Percentiles rank a stretch among this genome's conserved stretches.
phyloP scores from a whole-genome alignment of 37 sponge, comb jelly and placozoan species.

The Theonella swinhoei region DNA sequence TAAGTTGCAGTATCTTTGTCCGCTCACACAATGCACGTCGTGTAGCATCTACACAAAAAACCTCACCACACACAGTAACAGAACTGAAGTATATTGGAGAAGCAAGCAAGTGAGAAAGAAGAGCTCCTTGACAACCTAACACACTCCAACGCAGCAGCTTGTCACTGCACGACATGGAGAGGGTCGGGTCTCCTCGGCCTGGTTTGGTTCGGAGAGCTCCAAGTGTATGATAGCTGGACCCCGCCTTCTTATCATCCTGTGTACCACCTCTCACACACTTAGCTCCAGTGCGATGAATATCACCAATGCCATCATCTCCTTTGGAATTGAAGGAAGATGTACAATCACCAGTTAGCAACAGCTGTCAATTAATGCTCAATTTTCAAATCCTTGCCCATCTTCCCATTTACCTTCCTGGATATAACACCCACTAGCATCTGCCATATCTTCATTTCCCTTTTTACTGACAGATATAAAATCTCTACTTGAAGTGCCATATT shows the following conservation, averaged over 20 bases:
- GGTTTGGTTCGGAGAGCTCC: constrained; percentile 83
- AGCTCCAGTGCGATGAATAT: constrained; percentile 84
- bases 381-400: too few relatives aligned
- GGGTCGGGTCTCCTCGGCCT: constrained; percentile 85
- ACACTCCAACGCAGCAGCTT: constrained; percentile 88
- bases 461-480: too few relatives aligned
- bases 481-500: too few relatives aligned
- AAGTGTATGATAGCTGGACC: constrained; percentile 56
- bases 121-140: constrained; percentile 84
- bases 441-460: background rate
- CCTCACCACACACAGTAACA: constrained; percentile 31
- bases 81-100: constrained; percentile 65
- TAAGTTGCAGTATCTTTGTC: background rate
- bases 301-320: constrained; percentile 7
- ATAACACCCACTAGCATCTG: too few relatives aligned
- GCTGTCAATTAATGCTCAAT: too few relatives aligned
- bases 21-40: constrained; percentile 56
- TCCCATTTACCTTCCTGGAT: too few relatives aligned
- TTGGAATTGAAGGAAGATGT: too few relatives aligned
- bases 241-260: constrained; percentile 58
- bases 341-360: too few relatives aligned
- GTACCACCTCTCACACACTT: constrained; percentile 71
- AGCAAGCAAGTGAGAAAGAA: constrained; percentile 61
- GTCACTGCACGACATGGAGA: constrained; percentile 87
- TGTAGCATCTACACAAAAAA: constrained; percentile 19